phyloP scores from a whole-genome alignment of 2,888 invertebrate genomes.

The Ochropleura leucogaster region DNA sequence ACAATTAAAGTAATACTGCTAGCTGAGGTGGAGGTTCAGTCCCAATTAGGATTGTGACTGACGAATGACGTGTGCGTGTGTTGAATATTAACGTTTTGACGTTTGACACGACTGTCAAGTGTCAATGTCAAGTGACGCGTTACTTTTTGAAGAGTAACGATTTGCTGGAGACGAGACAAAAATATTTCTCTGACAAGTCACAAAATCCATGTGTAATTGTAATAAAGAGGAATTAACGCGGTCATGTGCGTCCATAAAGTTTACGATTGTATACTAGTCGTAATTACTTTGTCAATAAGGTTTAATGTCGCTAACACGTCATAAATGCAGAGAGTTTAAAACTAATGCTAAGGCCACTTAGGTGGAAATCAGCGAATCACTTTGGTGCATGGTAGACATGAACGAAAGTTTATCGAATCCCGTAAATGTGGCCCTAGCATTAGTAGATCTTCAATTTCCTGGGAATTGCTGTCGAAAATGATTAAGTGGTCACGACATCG shows the following conservation, averaged over 20 bases:
- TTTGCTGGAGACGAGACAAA: slow-evolving; percentile 9
- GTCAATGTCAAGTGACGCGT: slow-evolving; percentile 8
- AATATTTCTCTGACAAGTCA: slow-evolving; percentile 11
- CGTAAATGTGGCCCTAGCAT: neutral
- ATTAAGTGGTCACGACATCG: neutral
- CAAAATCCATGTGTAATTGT: slow-evolving; percentile 20
- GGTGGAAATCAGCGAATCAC: neutral
- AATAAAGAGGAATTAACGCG: slow-evolving; percentile 3
- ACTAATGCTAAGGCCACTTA: neutral
- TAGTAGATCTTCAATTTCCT: neutral
- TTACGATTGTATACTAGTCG: slow-evolving; percentile 16
- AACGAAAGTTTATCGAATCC: neutral
- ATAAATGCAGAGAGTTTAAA: neutral
- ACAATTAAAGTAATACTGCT: neutral
- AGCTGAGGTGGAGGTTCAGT: neutral
- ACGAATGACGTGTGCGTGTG: slow-evolving; percentile 12
- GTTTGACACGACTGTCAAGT: slow-evolving; percentile 23
- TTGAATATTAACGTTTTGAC: slow-evolving; percentile 26
- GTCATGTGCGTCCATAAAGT: slow-evolving; percentile 27
- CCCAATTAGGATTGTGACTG: slow-evolving; percentile 42
- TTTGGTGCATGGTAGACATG: neutral
- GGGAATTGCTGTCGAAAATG: neutral
- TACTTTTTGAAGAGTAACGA: slow-evolving; percentile 19
- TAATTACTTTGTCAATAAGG: neutral
- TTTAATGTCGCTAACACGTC: neutral